Base-by-base conservation (phyloP, 2,888 invertebrate species). In the Ectemnius cavifrons region DNA sequence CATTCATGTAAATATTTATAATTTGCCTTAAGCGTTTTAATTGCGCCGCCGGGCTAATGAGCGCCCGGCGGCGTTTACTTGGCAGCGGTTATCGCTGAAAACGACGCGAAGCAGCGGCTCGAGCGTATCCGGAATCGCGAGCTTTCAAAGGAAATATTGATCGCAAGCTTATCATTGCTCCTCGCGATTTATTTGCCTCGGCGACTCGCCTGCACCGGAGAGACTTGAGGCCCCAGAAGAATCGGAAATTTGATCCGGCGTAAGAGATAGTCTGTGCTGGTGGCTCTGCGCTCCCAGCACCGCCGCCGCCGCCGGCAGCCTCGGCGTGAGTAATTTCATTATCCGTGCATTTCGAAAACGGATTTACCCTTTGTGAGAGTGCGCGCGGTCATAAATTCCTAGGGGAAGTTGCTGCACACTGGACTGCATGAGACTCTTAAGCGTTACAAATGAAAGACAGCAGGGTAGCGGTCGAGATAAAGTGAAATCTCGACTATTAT, bases 1-100 rank as follows among this genome's bases (percentile, higher is more conserved):
- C 70, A 77, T 77, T 73, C 77, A 66, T 73, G 77, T 73, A 73
- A 77, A 77, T 77, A 77, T 77, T 77, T 77, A 77, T 77, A 77
- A 77, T 77, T 77, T 66, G 72, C 67, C 73, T 73, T 77, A 77
- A 77, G 77, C 69, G 66, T 67, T 77, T 77, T 77, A 77, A 77
- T 77, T 73, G 77, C 73, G 67, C 73, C 73, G 72, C 56, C 68
- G 72, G 73, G 66, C 59, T 73, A 77, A 77, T 77, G 77, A 77
- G 73, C 70, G 73, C 69, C 47, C 28, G 72, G 63, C 37, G 49
- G 67, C 77, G 70, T 73, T 69, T 68, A 67, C 73, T 77, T 73
- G 73, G 67, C 72, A 77, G 67, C 66, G 69, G 73, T 37, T 37
- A 37, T 37, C 37, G 37, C 37, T n/a, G n/a, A 11, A 6, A 37